Base-by-base conservation (phyloP, 2,888 invertebrate genomes). In the Oeneis ivallda region DNA sequence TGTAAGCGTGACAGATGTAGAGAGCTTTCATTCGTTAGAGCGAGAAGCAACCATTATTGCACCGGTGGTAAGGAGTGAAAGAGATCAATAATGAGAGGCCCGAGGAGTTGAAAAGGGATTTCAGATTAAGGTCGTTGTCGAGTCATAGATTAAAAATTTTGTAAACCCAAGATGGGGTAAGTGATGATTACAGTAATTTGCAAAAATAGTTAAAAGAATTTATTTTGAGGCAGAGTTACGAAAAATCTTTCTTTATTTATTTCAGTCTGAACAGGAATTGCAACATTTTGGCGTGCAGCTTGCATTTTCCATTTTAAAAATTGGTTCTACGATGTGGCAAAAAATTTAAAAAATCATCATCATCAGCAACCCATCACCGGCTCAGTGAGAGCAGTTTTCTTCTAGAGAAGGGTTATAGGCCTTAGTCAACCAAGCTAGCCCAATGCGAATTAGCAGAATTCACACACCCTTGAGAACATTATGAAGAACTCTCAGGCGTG, bases 1-100 rank as follows among this genome's bases (percentile, higher is more conserved):
- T 77, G 84, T 61, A 81, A 89, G 72, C 65, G 83, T 73, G 89
- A 87, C 58, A 56, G 75, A 65, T 19, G 66, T 75, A 87, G 76
- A 69, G 62, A 74, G 71, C 69, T 74, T 71, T 70, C 64, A 32
- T 49, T 66, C 34, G 80, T 65, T 62, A 49, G 79, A 89, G 74
- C 70, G 83, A 75, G 85, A 84, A 68, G 73, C 76, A 62, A 69
- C 76, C 81, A 84, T 85, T 88, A 90, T 91, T 92, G 91, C 91
- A 92, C 90, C 91, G 91, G 91, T 91, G 89, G 91, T 89, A 88
- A 92, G 89, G 91, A 92, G 91, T 90, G 91, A 92, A 92, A 92
- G 91, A 92, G 91, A 92, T 92, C 91, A 89, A 92, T 92, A 92
- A 91, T 91, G 91, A 91, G 91, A 89, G 85, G 86, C 87, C 87